Evolutionary conservation across 1,140 invertebrate species (phyloP).

Genomic region (Lucilia sericata): DNA sequence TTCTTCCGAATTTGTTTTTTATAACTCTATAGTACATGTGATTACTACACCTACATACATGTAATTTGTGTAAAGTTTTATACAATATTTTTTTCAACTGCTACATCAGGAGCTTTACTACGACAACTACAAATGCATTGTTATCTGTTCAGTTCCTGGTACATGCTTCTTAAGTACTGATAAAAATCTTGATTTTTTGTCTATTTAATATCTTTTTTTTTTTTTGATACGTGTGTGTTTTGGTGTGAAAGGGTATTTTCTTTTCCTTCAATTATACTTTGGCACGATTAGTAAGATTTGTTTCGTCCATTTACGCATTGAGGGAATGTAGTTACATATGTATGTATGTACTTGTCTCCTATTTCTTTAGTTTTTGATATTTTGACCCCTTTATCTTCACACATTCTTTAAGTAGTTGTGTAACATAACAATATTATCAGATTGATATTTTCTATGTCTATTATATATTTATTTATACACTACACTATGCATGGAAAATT

Average conservation of each 20-base stretch:
- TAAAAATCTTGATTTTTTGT: neutral
- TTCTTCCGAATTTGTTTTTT: neutral
- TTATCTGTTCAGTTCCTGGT: constrained; percentile 7
- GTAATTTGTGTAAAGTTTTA: constrained; percentile 8
- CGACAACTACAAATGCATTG: constrained; percentile 5
- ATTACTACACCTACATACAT: neutral
- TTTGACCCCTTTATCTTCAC: neutral
- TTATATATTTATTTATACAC: too few relatives aligned
- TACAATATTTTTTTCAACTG: neutral
- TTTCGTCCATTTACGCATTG: constrained; percentile 15
- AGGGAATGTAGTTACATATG: too few relatives aligned
- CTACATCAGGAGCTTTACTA: neutral
- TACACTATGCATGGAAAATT: too few relatives aligned
- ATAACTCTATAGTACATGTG: neutral
- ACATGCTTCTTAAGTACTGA: constrained; percentile 2
- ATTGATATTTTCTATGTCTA: neutral
- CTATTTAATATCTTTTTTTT: neutral
- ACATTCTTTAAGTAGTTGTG: neutral
- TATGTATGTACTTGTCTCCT: neutral
- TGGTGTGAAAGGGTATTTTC: neutral
- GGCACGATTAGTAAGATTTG: neutral
- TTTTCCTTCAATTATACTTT: neutral
- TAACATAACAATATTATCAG: neutral
- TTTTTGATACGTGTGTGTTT: neutral
- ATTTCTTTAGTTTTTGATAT: neutral